phyloP scores from a whole-genome alignment of 2,888 invertebrate species.

The Stenoptilia bipunctidactyla region DNA sequence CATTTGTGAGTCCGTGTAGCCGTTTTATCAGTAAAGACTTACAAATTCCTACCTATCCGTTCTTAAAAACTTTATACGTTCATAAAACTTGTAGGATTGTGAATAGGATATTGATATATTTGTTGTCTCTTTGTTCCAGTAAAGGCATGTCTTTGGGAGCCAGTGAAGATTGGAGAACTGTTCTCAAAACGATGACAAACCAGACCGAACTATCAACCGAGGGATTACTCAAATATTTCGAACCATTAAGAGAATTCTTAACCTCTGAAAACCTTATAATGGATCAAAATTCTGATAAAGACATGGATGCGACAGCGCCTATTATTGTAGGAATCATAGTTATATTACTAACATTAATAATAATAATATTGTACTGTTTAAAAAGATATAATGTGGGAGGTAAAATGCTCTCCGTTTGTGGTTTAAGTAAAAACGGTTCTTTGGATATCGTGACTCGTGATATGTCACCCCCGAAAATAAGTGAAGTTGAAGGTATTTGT shows the following conservation, averaged over 20 bases:
- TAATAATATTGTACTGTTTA: constrained; percentile 47
- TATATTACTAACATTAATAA: constrained; percentile 37
- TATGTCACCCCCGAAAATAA: constrained; percentile 30
- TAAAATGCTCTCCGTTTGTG: constrained; percentile 41
- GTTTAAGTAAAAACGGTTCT: constrained; percentile 55
- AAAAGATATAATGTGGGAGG: constrained; percentile 41
- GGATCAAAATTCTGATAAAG: constrained; percentile 24
- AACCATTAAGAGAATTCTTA: constrained; percentile 36
- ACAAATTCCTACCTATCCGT: too few relatives aligned
- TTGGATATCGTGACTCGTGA: constrained; percentile 55
- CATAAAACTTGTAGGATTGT: too few relatives aligned
- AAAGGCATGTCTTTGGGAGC: constrained; percentile 58
- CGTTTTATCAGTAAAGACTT: too few relatives aligned
- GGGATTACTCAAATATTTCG: constrained; percentile 50
- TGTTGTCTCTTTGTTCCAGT: constrained; percentile 41
- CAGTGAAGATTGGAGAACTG: constrained; percentile 54
- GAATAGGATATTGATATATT: too few relatives aligned
- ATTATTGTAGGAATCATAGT: constrained; percentile 49
- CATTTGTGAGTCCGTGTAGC: too few relatives aligned
- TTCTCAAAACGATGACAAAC: constrained; percentile 47
- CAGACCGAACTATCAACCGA: constrained; percentile 49
- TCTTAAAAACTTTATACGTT: too few relatives aligned
- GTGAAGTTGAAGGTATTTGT: constrained; percentile 40
- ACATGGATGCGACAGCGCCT: constrained; percentile 50
- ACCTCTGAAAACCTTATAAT: constrained; percentile 36